Percentiles rank a stretch among this genome's conserved stretches.
These are phyloP conservation scores for Nannospalax galili DNA, from an alignment of 2,113 vertebrate genomes.

Conservation along the genomic window DNA sequence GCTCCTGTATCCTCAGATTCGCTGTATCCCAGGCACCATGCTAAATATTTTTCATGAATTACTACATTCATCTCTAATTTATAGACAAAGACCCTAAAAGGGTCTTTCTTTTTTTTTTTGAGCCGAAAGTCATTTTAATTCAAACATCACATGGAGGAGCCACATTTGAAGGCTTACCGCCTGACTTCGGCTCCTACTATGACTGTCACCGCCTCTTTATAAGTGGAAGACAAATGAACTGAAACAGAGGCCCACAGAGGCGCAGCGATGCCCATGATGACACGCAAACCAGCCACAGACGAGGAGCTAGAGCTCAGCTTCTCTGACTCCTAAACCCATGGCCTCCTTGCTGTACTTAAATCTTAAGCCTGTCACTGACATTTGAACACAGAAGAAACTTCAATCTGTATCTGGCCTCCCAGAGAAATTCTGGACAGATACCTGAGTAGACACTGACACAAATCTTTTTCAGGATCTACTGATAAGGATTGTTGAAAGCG, in stretches of 20 bases:
- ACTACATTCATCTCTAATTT: not conserved
- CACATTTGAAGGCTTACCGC: not conserved
- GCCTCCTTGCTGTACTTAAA: rapidly evolving
- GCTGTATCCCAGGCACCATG: not conserved
- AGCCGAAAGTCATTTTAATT: not conserved
- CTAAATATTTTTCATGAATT: conserved; percentile 4
- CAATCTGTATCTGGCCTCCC: conserved; percentile 55
- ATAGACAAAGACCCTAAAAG: conserved; percentile 36
- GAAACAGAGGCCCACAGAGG: not conserved
- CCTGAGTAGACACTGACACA: conserved; percentile 40
- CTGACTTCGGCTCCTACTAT: not conserved
- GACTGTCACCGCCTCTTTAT: not conserved
- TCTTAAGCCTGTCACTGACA: conserved; percentile 22
- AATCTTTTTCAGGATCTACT: conserved; percentile 57
- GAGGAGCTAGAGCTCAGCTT: too few species aligned
- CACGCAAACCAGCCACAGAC: rapidly evolving
- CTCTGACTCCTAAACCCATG: not conserved
- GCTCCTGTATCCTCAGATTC: not conserved
- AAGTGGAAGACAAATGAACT: not conserved
- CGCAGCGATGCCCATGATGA: rapidly evolving
- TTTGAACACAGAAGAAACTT: conserved; percentile 64
- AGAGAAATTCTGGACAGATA: conserved; percentile 26
- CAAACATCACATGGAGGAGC: not conserved
- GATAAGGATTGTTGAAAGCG: not conserved
- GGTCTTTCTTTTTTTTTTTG: not conserved